Evolutionary conservation across 2,113 vertebrate genomes (phyloP), one percentile per base, ranked within the genome.

Genomic region (Cichladusa arquata): DNA sequence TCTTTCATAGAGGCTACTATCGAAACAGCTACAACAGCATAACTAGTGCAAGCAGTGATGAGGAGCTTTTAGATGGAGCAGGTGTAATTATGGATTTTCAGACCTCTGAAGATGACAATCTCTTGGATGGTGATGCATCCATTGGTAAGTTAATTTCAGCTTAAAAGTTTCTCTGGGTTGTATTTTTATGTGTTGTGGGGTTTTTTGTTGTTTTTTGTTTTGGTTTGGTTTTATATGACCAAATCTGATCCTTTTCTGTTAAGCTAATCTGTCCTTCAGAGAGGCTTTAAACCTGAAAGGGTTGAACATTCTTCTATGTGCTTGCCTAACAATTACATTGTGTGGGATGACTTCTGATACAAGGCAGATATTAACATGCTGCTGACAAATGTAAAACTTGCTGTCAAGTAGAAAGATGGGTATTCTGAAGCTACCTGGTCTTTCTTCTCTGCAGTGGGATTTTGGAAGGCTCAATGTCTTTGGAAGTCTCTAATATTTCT

Each of bases 1-100:
- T 99, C 97, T 99, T 99, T 98, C 99, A 98, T 97, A 99, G 99
- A 98, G 99, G 99, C 96, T 99, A 98, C 98, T 99, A 98, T 98
- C 98, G 99, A 97, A 99, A 99, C 98, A 99, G 99, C 97, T 99
- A 99, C 98, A 99, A 99, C 98, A 99, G 99, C 97, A 99, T 99
- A 96, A 98, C 99, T 72, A 99, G 99, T 83, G 99, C 99, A 84
- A 99, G 99, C 97, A 99, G 99, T 4, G 99, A 99, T 98, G 99
- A 99, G 96, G 99, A 99, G 92, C 98, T 99, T 95, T 98, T 99
- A 97, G 99, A 99, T 98, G 99, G 99, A 96, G 98, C 99, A 91
- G 99, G 99, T 64, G 98, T 98, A 81, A 98, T 99, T 97, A 99
- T 99, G 99, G 99, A 99, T 98, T 99, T 99, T 96, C 99, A 99